A percentile compares a stretch with the other conserved stretches of the same genome.
Evolutionary conservation across 2,888 invertebrate species (phyloP).

Genomic region (Tachystola acroxantha): DNA sequence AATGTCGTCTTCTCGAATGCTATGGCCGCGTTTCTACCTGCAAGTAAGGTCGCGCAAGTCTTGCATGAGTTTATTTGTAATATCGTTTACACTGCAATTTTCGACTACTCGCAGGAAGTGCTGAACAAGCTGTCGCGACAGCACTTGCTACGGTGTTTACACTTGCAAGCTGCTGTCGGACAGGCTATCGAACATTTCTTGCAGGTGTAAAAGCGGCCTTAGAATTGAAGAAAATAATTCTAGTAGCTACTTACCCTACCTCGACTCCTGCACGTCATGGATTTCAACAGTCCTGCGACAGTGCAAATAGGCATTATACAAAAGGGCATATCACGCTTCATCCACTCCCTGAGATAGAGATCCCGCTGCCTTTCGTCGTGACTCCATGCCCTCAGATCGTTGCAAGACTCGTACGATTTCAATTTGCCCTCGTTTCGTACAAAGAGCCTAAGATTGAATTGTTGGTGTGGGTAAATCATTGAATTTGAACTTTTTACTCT

Average conservation of each 20-base stretch:
- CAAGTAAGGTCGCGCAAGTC: too few species aligned
- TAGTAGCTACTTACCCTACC: conserved; percentile 33
- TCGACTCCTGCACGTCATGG: conserved; percentile 45
- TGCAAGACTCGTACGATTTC: conserved; percentile 72
- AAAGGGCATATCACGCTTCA: conserved; percentile 55
- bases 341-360: conserved; percentile 63
- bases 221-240: too few species aligned
- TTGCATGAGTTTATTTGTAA: too few species aligned
- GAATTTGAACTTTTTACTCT: conserved; percentile 25
- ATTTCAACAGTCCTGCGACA: conserved; percentile 36
- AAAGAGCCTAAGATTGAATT: conserved; percentile 33
- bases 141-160: too few species aligned
- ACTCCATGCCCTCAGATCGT: conserved; percentile 77
- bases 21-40: too few species aligned
- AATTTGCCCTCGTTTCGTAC: conserved; percentile 74
- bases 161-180: too few species aligned
- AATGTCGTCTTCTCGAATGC: too few species aligned
- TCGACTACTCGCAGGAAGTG: too few species aligned
- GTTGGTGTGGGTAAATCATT: conserved; percentile 42
- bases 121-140: too few species aligned
- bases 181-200: too few species aligned
- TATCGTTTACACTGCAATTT: too few species aligned
- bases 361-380: conserved; percentile 46
- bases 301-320: conserved; percentile 44
- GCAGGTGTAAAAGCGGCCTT: too few species aligned